A percentile compares a stretch with the other conserved stretches of the same genome.
phyloP scores from a whole-genome alignment of 2,797 vertebrate species.

The Threskiornis aethiopicus region DNA sequence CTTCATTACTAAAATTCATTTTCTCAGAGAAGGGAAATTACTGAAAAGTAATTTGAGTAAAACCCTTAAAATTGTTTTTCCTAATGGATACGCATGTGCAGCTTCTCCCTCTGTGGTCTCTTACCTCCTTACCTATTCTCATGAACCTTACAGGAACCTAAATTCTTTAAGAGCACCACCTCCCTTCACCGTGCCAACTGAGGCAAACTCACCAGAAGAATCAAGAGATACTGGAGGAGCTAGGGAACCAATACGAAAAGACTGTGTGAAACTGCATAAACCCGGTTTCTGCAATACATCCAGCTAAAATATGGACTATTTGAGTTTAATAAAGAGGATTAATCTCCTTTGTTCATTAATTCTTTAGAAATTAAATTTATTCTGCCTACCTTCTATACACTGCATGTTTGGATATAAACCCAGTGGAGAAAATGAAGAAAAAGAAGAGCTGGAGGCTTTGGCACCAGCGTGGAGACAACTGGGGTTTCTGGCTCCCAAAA shows the following conservation, averaged over 20 bases:
- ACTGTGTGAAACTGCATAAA: background rate
- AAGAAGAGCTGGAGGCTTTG: background rate
- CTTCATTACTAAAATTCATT: background rate
- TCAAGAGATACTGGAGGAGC: background rate
- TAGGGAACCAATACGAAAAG: background rate
- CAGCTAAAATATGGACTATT: background rate
- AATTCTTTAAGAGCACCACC: background rate
- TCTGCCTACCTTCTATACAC: background rate
- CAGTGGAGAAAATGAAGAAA: background rate
- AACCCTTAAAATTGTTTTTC: background rate
- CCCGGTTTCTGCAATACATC: background rate
- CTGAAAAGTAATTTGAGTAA: background rate
- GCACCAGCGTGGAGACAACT: background rate
- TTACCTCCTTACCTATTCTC: background rate
- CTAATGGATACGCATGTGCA: rapidly evolving
- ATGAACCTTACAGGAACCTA: background rate
- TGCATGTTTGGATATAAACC: background rate
- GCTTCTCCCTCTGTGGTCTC: background rate
- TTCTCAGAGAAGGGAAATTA: background rate
- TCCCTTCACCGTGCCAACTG: background rate
- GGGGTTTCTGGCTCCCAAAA: background rate
- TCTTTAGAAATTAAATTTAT: background rate
- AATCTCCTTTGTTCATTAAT: background rate
- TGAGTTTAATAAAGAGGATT: background rate
- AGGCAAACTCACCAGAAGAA: background rate